These are phyloP conservation scores for Acanthopleura granulata DNA, from an alignment of 2,888 invertebrate species.

Conservation along the genomic window DNA sequence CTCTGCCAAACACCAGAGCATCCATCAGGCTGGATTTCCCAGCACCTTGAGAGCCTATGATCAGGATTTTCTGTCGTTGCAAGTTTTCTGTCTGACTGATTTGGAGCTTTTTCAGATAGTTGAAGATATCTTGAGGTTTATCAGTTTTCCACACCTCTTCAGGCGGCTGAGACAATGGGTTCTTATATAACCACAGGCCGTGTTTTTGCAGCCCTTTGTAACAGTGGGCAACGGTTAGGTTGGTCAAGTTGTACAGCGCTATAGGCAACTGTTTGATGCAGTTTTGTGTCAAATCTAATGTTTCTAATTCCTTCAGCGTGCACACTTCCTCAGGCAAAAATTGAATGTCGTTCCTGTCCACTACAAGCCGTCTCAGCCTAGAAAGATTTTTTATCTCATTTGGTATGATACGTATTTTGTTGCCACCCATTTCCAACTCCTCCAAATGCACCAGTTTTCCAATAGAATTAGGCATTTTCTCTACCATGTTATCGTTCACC, in stretches of 20 bases:
- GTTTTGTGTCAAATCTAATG: constrained; percentile 65
- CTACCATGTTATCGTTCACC: constrained; percentile 54
- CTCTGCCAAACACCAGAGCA: constrained; percentile 54
- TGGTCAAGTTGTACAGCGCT: constrained; percentile 57
- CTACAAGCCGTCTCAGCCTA: constrained; percentile 49
- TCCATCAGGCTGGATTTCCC: constrained; percentile 64
- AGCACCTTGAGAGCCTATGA: constrained; percentile 60
- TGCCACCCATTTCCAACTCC: constrained; percentile 58
- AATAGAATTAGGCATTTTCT: constrained; percentile 54
- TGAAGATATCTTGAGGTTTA: constrained; percentile 59
- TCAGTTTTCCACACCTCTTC: constrained; percentile 66
- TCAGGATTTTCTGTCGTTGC: constrained; percentile 61
- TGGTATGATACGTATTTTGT: constrained; percentile 57
- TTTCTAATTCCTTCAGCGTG: constrained; percentile 59
- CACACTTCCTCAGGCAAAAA: constrained; percentile 61
- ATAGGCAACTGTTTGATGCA: constrained; percentile 57
- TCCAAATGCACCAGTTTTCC: constrained; percentile 53
- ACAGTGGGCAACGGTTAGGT: constrained; percentile 59
- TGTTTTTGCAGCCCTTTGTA: constrained; percentile 59
- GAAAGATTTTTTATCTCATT: constrained; percentile 55
- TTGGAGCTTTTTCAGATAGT: constrained; percentile 59
- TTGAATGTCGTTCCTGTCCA: constrained; percentile 57
- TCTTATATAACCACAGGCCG: constrained; percentile 68
- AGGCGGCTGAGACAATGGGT: constrained; percentile 65
- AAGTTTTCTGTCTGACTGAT: constrained; percentile 64